Base-by-base conservation (phyloP, 2,797 vertebrate genomes). In the Etheostoma nigrum region DNA sequence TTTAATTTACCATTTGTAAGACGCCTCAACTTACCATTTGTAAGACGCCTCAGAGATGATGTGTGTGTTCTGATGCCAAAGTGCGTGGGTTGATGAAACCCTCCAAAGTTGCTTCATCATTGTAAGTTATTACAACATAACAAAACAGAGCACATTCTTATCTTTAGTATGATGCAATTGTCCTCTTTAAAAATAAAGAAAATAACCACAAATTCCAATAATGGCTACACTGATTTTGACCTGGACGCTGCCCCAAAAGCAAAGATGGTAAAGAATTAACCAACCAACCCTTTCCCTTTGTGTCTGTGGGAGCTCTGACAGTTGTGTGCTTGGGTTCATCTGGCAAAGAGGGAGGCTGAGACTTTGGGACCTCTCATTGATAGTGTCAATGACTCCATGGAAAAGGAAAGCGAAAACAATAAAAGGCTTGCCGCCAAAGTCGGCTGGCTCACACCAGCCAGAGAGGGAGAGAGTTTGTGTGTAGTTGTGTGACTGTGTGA, bases 361-460 rank as follows among this genome's bases (percentile, higher is more conserved):
- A 67, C 80, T 90, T 83, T 82, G 83, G 83, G 88, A 91, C 73
- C 67, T 59, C 71, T 87, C 62, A 59, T 79, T 83, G 88, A 90
- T 88, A 81, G 78, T 87, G 91, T 88, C 86, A 85, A 74, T 91
- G 89, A 91, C 86, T 91, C 74, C 81, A 92, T 90, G 89, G 92
- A 92, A 93, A 90, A 89, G 87, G 75, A 90, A 89, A 88, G 62
- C 12, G 33, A 88, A 86, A 89, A 87, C 84, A 91, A 92, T 86
- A 84, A 88, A 88, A 86, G 90, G 85, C 86, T 82, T 45, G 74
- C 76, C 60, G 82, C 89, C 88, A 88, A 87, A 69, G 71, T 72
- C 44, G 53, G 51, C 79, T 75, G 78, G 69, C 85, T 88, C 61
- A 74, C 79, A 86, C 70, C 66, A 79, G 71, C 84, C 74, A 82